Conservation (phyloP, 2,797 vertebrate species). For the Microcaecilia unicolor region DNA sequence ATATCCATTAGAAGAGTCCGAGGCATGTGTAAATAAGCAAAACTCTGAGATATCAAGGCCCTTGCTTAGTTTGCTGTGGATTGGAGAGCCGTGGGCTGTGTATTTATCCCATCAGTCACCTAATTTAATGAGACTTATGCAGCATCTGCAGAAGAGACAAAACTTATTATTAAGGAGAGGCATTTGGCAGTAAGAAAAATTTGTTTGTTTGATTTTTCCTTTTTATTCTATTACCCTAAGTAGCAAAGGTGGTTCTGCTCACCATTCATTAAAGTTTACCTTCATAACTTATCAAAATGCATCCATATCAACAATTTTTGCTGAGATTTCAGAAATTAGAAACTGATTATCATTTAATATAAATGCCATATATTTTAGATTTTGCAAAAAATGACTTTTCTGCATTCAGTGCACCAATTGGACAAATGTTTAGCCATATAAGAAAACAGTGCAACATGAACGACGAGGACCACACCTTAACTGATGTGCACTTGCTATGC, state of each 20-base stretch:
- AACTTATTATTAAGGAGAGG: constrained; percentile 97
- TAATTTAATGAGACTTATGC: constrained; percentile 93
- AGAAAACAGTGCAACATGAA: constrained; percentile 18
- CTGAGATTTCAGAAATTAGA: constrained; percentile 86
- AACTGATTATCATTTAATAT: constrained; percentile 81
- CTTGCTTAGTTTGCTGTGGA: constrained; percentile 59
- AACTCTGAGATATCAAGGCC: constrained; percentile 64
- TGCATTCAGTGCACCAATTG: constrained; percentile 20
- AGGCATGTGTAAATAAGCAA: constrained; percentile 95
- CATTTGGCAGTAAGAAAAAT: constrained; percentile 98
- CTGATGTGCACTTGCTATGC: too few relatives aligned
- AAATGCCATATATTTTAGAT: constrained; percentile 68
- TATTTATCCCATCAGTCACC: constrained; percentile 77
- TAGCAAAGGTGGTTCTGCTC: constrained; percentile 90
- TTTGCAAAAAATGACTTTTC: constrained; percentile 39
- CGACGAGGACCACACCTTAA: constrained; percentile 13
- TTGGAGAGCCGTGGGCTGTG: constrained; percentile 67
- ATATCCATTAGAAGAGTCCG: constrained; percentile 81
- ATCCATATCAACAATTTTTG: constrained; percentile 78
- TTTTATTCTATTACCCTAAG: constrained; percentile 84
- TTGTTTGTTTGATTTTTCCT: constrained; percentile 76
- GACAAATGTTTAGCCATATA: constrained; percentile 23
- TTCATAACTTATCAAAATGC: constrained; percentile 89
- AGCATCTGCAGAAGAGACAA: constrained; percentile 84
- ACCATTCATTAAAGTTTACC: constrained; percentile 90